Percentiles rank a stretch among this genome's conserved stretches.
These are phyloP conservation scores for Thysanoteuthis rhombus DNA, from an alignment of 2,888 invertebrate genomes.

Conservation along the genomic window DNA sequence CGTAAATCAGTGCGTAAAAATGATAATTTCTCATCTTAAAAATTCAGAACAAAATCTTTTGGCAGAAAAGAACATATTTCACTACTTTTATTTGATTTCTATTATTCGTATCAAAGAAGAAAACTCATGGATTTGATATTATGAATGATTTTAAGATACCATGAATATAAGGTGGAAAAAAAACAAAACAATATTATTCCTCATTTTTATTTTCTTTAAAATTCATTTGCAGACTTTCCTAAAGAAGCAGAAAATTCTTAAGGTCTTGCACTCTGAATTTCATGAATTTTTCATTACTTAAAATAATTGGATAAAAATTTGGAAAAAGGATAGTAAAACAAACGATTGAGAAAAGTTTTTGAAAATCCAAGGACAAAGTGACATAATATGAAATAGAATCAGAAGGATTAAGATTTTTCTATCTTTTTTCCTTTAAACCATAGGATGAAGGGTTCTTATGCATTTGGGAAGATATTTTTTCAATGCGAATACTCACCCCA, in stretches of 20 bases:
- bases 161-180: background rate
- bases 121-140: background rate
- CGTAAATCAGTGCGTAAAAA: no score
- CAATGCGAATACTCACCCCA: background rate
- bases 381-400: background rate
- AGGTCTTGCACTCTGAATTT: background rate
- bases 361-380: background rate
- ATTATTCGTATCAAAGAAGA: background rate
- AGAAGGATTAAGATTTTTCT: background rate
- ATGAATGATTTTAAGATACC: background rate
- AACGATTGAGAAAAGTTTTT: background rate
- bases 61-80: no score
- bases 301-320: background rate
- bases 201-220: background rate
- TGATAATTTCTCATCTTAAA: no score
- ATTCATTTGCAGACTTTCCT: background rate
- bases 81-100: background rate
- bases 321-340: background rate
- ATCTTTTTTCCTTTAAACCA: background rate
- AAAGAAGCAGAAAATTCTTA: background rate
- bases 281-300: constrained; percentile 12
- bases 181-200: background rate
- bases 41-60: no score
- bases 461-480: background rate
- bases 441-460: background rate